Conservation (phyloP, 1,140 invertebrate species). For the Macrocentrus cingulum region DNA sequence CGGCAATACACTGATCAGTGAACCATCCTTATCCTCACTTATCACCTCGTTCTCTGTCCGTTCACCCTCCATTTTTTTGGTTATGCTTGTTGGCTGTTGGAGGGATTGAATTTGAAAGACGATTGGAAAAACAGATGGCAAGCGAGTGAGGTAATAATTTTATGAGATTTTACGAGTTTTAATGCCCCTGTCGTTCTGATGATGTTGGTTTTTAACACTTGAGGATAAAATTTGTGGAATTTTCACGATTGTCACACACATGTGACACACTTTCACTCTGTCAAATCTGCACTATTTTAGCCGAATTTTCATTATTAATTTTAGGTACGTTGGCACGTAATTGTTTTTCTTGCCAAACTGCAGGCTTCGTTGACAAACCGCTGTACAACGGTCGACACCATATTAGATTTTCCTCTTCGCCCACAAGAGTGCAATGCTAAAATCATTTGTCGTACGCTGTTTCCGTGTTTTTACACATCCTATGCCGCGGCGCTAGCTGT, state of each 20-base stretch:
- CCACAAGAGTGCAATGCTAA: no score
- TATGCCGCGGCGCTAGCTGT: no score
- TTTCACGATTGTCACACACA: no score
- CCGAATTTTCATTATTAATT: conserved; percentile 52
- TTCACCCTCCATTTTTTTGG: conserved; percentile 35
- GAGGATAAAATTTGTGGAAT: no score
- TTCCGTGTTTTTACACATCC: no score
- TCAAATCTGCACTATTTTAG: conserved; percentile 35
- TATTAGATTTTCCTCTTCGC: conserved; percentile 44
- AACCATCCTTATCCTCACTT: conserved; percentile 40
- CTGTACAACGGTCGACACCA: conserved; percentile 44
- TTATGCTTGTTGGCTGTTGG: conserved; percentile 3
- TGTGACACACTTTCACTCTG: conserved; percentile 30
- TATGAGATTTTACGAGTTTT: neutral
- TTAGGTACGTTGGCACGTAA: conserved; percentile 19
- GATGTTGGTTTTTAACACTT: no score
- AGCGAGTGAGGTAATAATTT: neutral
- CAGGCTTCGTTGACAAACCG: conserved; percentile 34
- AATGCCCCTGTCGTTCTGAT: no score
- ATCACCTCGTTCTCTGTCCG: conserved; percentile 30
- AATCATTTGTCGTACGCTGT: no score
- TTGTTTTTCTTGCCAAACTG: conserved; percentile 34
- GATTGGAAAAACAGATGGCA: neutral
- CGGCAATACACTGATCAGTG: conserved; percentile 26
- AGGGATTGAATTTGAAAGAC: neutral